Percentiles rank a stretch among this genome's conserved stretches.
Evolutionary conservation across 2,113 vertebrate genomes (phyloP).

Genomic region (Scolopax mira): DNA sequence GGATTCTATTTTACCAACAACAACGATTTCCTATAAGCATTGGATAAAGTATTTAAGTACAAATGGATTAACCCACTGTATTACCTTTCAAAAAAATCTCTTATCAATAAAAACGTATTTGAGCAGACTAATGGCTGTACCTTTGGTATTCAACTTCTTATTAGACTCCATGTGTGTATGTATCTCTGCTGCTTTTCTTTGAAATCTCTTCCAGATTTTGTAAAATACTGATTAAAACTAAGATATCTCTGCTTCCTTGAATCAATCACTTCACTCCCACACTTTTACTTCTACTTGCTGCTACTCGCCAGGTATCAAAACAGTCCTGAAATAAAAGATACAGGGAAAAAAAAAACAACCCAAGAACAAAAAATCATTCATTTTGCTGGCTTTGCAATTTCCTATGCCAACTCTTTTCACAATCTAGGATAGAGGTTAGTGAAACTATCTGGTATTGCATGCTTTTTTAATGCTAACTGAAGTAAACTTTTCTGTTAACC

Average conservation of each 20-base stretch:
- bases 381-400: neutral
- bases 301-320: neutral
- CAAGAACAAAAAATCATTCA: neutral
- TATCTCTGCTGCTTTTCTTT: neutral
- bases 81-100: neutral
- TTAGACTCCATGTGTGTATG: neutral
- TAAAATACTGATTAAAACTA: neutral
- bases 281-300: neutral
- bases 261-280: neutral
- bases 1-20: neutral
- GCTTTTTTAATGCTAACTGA: neutral
- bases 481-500: neutral
- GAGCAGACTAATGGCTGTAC: neutral
- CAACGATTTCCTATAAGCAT: neutral
- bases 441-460: neutral
- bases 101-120: neutral
- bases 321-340: neutral
- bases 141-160: neutral
- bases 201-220: neutral
- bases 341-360: accelerated
- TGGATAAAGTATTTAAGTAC: neutral
- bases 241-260: neutral
- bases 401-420: neutral
- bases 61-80: neutral
- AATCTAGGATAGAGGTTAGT: neutral